Evolutionary conservation across 2,113 vertebrate genomes (phyloP), one percentile per base, ranked within the genome.

Genomic region (Onychostruthus taczanowskii): DNA sequence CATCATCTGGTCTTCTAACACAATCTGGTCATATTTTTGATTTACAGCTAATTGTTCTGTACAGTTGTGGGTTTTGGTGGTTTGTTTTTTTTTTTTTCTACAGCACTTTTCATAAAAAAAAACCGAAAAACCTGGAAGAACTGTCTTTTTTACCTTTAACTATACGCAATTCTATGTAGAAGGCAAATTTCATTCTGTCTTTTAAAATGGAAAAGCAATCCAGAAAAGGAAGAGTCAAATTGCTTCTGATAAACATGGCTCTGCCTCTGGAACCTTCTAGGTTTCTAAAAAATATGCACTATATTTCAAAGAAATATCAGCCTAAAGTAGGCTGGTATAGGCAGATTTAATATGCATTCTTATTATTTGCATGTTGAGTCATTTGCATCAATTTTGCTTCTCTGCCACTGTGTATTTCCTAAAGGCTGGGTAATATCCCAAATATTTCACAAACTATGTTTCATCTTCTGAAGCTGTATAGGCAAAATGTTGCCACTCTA

Each of bases 1-100:
- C 68, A 92, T 96, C 87, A 90, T 96, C 72, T 88, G 30, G 74
- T 87, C 74, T 84, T 87, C 23, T 90, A 92, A 70, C 50, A 75
- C 72, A 90, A 83, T 86, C 82, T 96, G 75, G 35, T 80, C 55
- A 64, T 31, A 61, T 94, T 94, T 95, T 63, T 93, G 64, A 94
- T 96, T 96, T 94, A 96, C 31, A 73, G 33, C 14, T 82, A 93
- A 90, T 85, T 72, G 55, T 87, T 83, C 82, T 70, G 24, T 10
- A 58, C 23, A 55, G 7, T 68, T 68, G n/a, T 68, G 39, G 39
- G 39, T 12, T 13, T 37, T 37, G 37, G 37, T 37, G 7, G 7
- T 37, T 37, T 37, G 9, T 37, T 37, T 37, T 37, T 37, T 37
- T 41, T 21, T 53, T 74, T 90, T 61, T 69, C 31, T 18, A 41